These are phyloP conservation scores for Pempheris klunzingeri DNA, from an alignment of 2,797 vertebrate species.

Conservation along the genomic window DNA sequence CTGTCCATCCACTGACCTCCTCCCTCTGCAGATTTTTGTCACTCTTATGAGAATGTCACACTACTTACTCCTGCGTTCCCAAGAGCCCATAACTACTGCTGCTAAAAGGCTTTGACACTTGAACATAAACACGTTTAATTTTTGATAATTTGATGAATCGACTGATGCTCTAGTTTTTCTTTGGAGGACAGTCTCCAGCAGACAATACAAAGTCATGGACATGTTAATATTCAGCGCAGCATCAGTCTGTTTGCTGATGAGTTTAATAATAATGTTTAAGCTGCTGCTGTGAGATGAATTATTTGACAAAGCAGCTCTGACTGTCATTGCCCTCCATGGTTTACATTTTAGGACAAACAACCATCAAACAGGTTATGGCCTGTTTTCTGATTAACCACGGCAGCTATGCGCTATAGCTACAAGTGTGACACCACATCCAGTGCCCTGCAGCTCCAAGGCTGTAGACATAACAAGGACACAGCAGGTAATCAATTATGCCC, in stretches of 20 bases:
- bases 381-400: constrained; percentile 50
- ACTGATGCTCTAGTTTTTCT: constrained; percentile 6
- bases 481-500: constrained; percentile 72
- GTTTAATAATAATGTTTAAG: constrained; percentile 51
- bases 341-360: constrained; percentile 36
- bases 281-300: constrained; percentile 37
- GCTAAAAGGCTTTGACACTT: background rate
- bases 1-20: background rate
- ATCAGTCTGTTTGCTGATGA: constrained; percentile 43
- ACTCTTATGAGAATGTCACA: background rate
- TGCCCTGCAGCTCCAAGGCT: constrained; percentile 41
- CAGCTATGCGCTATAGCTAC: constrained; percentile 21
- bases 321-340: background rate
- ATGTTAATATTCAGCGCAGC: constrained; percentile 27
- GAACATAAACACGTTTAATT: background rate
- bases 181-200: background rate
- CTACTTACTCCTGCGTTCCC: constrained; percentile 1
- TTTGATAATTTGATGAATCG: background rate
- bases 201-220: constrained; percentile 3
- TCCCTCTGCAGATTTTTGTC: background rate
- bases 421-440: constrained; percentile 40
- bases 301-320: constrained; percentile 39
- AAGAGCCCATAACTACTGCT: background rate
- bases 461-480: constrained; percentile 70
- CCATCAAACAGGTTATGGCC: constrained; percentile 34